Conservation (phyloP, 1,140 invertebrate genomes). For the Pseudomyrmex dendroicus region DNA sequence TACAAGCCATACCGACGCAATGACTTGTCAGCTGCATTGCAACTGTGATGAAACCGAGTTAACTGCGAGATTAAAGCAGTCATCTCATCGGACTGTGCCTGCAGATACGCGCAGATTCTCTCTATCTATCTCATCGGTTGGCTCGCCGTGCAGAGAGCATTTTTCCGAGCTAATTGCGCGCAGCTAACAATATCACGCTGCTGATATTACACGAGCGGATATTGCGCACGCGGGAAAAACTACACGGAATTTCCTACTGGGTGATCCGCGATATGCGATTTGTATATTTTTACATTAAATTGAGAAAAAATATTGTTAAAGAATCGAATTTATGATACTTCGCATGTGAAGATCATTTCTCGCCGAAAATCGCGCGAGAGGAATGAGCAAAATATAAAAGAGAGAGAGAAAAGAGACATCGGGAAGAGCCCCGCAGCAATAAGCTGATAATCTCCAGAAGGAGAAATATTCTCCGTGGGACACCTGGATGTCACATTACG, state of each 20-base stretch:
- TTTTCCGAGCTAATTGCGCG: constrained; percentile 15
- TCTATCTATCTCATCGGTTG: neutral
- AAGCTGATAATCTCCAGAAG: constrained; percentile 70
- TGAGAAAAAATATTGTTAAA: neutral
- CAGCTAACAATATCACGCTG: neutral
- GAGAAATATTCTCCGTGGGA: constrained; percentile 63
- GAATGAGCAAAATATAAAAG: constrained; percentile 59
- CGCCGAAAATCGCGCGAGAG: neutral
- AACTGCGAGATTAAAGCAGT: constrained; percentile 49
- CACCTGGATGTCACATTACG: constrained; percentile 62
- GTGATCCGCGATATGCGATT: neutral
- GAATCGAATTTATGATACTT: constrained; percentile 24
- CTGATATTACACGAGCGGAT: neutral
- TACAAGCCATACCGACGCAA: constrained; percentile 56
- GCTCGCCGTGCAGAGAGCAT: neutral
- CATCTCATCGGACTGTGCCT: constrained; percentile 31
- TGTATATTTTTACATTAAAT: too few relatives aligned
- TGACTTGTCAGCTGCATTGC: constrained; percentile 59
- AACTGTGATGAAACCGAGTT: constrained; percentile 50
- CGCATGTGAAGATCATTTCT: constrained; percentile 3
- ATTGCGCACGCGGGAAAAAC: neutral
- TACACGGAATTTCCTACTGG: neutral
- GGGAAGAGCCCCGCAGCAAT: constrained; percentile 25
- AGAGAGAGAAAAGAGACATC: constrained; percentile 4
- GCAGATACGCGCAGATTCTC: neutral